Conservation (phyloP, 2,888 invertebrate genomes). For the Glaucopsyche alexis region DNA sequence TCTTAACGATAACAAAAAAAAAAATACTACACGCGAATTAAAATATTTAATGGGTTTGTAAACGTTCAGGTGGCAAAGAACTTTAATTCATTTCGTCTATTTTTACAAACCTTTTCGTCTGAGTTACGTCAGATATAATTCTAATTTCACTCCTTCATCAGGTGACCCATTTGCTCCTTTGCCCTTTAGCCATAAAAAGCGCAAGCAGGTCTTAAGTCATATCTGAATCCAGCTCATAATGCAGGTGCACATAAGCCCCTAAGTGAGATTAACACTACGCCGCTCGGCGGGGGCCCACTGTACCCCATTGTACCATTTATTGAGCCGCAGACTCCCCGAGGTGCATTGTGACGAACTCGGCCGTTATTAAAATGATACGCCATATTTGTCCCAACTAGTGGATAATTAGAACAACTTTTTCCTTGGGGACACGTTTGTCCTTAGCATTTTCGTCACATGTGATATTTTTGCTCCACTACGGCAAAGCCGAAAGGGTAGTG, state of each 20-base stretch:
- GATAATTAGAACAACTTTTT: conserved; percentile 16
- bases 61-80: too few species aligned
- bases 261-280: conserved; percentile 23
- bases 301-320: conserved; percentile 67
- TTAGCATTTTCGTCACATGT: background rate
- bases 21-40: too few species aligned
- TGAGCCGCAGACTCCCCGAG: conserved; percentile 62
- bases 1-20: too few species aligned
- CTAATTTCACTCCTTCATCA: too few species aligned
- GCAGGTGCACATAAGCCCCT: conserved; percentile 23
- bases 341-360: conserved; percentile 49
- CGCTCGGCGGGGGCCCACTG: conserved; percentile 46
- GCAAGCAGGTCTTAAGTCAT: background rate
- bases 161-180: too few species aligned
- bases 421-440: background rate
- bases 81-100: too few species aligned
- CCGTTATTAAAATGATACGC: conserved; percentile 49
- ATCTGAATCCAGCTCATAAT: background rate
- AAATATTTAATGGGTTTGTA: too few species aligned
- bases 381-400: conserved; percentile 49
- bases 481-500: too few species aligned
- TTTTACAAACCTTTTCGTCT: too few species aligned
- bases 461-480: background rate
- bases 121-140: too few species aligned
- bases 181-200: background rate